Base-by-base conservation (phyloP, 1,140 invertebrate genomes). In the Druon quercuslanigerum region DNA sequence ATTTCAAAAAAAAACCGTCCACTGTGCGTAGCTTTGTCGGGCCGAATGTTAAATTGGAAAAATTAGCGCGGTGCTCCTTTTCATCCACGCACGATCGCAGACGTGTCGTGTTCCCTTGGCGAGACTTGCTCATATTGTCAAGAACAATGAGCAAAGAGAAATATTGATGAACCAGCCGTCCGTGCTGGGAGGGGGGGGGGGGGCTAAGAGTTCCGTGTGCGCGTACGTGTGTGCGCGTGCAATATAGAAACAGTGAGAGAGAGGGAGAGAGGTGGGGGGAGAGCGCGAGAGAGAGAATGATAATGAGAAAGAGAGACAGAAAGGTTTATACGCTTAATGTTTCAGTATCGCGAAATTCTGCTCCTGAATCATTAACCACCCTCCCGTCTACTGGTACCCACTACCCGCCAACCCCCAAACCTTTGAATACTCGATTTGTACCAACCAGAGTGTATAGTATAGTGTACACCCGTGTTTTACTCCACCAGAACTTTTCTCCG, bases 71-170 rank as follows among this genome's bases (percentile, higher is more conserved):
- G 25, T 46, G 52, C 52, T 40, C 56, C 12, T 60, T 74, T 14
- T 14, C n/a, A 51, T 77, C 73, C 77, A 78, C 73, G 77, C 71
- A 79, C 73, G 77, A 72, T 77, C 76, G 74, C 46, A 19, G 17
- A 19, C 75, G 70, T 66, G 60, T 71, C 51, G 50, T 52, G 75
- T 77, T 82, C 77, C 81, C 79, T 57, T 74, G 81, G 81, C 80
- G 72, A 79, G 80, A 79, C 81, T 76, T 74, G 79, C 73, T 81
- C 60, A 83, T 83, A 89, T 89, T 90, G 89, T 89, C 88, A 88
- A 89, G 88, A 89, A 90, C 88, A 90, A 90, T 88, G 88, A 90
- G 88, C 87, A 90, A 90, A 90, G 88, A 85, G 88, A 90, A 90
- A 87, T 90, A 90, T 90, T 90, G 88, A 90, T 90, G 88, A 90